Percentiles rank a stretch among this genome's conserved stretches.
Conservation (phyloP, 2,888 invertebrate species). For the Lypha dubia region DNA sequence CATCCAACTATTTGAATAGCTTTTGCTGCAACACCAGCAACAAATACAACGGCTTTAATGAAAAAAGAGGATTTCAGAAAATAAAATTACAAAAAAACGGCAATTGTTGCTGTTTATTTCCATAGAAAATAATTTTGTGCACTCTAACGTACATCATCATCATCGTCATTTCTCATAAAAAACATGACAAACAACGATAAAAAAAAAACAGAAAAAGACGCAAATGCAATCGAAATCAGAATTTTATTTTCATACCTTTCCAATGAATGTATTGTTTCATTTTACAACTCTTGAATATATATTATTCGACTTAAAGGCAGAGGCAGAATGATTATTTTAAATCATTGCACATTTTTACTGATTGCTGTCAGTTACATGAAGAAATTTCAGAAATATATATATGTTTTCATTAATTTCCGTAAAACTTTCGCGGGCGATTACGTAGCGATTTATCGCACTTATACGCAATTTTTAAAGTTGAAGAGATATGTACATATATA, state of each 20-base stretch:
- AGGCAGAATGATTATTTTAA: slow-evolving; percentile 43
- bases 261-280: slow-evolving; percentile 25
- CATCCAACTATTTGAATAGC: slow-evolving; percentile 47
- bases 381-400: not conserved
- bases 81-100: slow-evolving; percentile 13
- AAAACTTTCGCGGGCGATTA: not conserved
- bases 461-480: not conserved
- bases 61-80: not conserved
- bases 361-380: slow-evolving; percentile 1
- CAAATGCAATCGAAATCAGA: slow-evolving; percentile 37
- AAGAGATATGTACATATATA: not conserved
- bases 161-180: slow-evolving; percentile 43
- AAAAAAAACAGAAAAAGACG: slow-evolving; percentile 13
- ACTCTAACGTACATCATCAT: slow-evolving; percentile 28
- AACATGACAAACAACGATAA: slow-evolving; percentile 35
- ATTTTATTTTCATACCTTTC: slow-evolving; percentile 42
- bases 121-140: slow-evolving; percentile 50
- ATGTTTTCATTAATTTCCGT: slow-evolving; percentile 19
- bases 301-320: slow-evolving; percentile 38
- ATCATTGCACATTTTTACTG: slow-evolving; percentile 42
- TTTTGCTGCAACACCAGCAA: slow-evolving; percentile 27
- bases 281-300: slow-evolving; percentile 27
- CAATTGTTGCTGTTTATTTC: slow-evolving; percentile 59
- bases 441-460: not conserved
- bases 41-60: not conserved